A percentile compares a stretch with the other conserved stretches of the same genome.
Evolutionary conservation across 2,113 vertebrate genomes (phyloP).

Genomic region (Hypocryptadius cinnamomeus): DNA sequence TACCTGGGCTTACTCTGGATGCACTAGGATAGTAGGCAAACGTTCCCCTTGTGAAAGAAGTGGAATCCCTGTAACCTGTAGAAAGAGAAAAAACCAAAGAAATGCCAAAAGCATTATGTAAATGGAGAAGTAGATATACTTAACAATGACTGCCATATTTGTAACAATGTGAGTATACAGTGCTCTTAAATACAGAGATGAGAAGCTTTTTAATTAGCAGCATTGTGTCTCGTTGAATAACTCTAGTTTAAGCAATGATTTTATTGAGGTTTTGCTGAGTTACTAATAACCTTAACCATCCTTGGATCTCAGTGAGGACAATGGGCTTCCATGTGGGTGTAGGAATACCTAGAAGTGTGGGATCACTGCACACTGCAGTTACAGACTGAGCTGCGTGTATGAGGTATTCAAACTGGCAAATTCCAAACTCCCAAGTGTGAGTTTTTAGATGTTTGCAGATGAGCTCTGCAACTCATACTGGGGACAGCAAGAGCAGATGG

Average conservation of each 20-base stretch:
- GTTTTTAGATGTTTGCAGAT: not conserved
- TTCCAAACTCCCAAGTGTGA: not conserved
- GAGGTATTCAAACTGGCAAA: not conserved
- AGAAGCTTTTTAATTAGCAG: not conserved
- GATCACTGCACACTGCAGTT: not conserved
- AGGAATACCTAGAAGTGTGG: not conserved
- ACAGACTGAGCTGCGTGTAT: not conserved
- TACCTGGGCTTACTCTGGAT: not conserved
- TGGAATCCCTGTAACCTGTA: conserved; percentile 16
- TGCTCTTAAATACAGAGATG: not conserved
- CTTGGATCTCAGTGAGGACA: not conserved
- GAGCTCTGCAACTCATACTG: not conserved
- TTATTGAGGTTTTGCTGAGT: not conserved
- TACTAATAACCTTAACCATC: not conserved
- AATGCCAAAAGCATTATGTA: not conserved
- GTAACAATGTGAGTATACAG: not conserved
- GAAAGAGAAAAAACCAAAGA: not conserved
- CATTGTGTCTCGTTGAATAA: not conserved
- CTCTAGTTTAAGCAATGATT: not conserved
- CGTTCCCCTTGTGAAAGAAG: not conserved
- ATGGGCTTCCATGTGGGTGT: fast-evolving
- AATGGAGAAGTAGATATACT: not conserved
- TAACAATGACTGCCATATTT: not conserved
- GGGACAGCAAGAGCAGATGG: not conserved
- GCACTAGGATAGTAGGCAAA: not conserved